Conservation (phyloP, 2,888 invertebrate species). For the Epirrhoe tristata region DNA sequence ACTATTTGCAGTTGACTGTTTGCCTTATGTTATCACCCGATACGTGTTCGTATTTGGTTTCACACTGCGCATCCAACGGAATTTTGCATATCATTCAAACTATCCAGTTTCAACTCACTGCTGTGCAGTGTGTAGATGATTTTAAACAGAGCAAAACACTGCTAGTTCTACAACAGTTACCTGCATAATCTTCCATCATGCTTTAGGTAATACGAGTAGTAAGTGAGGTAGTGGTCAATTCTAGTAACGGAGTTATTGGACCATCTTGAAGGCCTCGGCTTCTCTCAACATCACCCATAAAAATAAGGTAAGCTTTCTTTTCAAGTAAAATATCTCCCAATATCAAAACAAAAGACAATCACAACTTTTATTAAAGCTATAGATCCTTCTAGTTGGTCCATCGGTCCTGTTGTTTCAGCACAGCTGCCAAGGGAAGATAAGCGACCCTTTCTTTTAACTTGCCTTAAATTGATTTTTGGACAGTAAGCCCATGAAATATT, state of each 20-base stretch:
- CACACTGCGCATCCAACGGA: background rate
- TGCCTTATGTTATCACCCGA: background rate
- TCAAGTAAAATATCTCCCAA: slow-evolving; percentile 1
- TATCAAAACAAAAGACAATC: slow-evolving; percentile 37
- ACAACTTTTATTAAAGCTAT: slow-evolving; percentile 36
- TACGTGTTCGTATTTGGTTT: background rate
- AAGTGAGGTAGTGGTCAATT: too few species aligned
- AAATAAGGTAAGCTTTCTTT: background rate
- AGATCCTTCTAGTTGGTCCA: slow-evolving; percentile 42
- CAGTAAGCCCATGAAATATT: slow-evolving; percentile 69
- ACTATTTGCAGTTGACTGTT: background rate
- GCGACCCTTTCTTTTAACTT: slow-evolving; percentile 73
- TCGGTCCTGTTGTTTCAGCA: slow-evolving; percentile 63
- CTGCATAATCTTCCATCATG: too few species aligned
- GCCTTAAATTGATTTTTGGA: slow-evolving; percentile 73
- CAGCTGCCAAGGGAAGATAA: slow-evolving; percentile 74
- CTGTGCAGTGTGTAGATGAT: background rate
- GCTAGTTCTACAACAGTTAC: background rate
- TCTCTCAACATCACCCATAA: background rate
- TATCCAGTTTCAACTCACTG: background rate
- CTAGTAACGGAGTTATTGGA: too few species aligned
- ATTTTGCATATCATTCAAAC: background rate
- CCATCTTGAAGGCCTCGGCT: background rate
- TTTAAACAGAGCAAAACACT: background rate
- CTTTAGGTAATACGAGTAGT: too few species aligned